Base-by-base conservation (phyloP, 2,113 vertebrate species). In the Drymodes brunneopygia region DNA sequence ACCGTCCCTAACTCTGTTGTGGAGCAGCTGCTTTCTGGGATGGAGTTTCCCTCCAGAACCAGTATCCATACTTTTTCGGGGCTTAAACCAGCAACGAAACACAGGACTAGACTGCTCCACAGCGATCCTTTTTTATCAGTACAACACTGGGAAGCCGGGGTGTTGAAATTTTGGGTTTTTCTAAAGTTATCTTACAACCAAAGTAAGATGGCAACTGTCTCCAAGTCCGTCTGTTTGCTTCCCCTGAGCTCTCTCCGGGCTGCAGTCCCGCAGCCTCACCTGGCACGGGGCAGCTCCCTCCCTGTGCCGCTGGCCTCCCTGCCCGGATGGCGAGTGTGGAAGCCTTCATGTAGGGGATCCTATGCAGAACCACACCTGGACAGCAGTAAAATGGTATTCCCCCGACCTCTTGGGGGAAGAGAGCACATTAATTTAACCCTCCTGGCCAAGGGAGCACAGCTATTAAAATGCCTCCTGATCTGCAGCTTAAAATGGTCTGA, bases 1-100 rank as follows among this genome's bases (percentile, higher is more conserved):
- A 0, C 0, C 15, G 18, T 5, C 12, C 8, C 15, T 24, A 6
- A 15, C 22, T 2, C 45, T 18, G 20, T 2, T 7, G n/a, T 2
- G 48, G 38, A 15, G 29, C 7, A 1, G 67, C 45, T 44, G 69
- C 61, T 11, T 10, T 10, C 28, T 4, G 71, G 50, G n/a, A 20
- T 13, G 42, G n/a, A 44, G 25, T 33, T 61, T 9, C 20, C 15
- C 22, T 9, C 1, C 33, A 14, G 50, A 67, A n/a, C 15, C 48
- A 3, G 9, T 7, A 3, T 24, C 27, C 15, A 2, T 1, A 15
- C 25, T n/a, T 9, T 31, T 87, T 38, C 1, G 7, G 45, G 27
- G 24, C 45, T 79, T 50, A 29, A 81, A 27, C 8, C 18, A 13
- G 44, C 56, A 3, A 23, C 16, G 9, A 71, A 45, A 17, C 9